Evolutionary conservation across 1,140 invertebrate species (phyloP).

Genomic region (Oryctes rhinoceros): DNA sequence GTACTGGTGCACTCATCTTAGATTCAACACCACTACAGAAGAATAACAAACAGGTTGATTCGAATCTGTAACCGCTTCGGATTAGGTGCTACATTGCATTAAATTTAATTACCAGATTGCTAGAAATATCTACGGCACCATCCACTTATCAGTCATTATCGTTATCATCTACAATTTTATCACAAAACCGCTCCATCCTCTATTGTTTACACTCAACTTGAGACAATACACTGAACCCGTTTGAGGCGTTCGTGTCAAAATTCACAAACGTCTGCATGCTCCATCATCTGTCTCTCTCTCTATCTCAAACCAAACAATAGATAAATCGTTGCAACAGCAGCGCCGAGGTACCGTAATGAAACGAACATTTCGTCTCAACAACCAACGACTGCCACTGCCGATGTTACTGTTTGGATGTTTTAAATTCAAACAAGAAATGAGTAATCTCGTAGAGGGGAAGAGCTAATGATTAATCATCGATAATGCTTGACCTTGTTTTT

Average conservation of each 20-base stretch:
- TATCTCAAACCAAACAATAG: not conserved
- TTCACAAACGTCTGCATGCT: not conserved
- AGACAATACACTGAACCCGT: not conserved
- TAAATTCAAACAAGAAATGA: constrained; percentile 15
- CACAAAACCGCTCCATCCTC: constrained; percentile 7
- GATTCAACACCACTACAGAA: constrained; percentile 18
- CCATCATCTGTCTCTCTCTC: not conserved
- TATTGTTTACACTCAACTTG: constrained; percentile 12
- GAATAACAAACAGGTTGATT: constrained; percentile 16
- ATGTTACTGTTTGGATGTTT: not conserved
- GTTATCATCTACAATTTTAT: constrained; percentile 32
- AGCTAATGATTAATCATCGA: constrained; percentile 13
- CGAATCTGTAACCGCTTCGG: not conserved
- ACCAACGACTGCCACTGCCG: not conserved
- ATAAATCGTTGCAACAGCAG: not conserved
- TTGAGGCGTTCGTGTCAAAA: not conserved
- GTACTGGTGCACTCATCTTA: constrained; percentile 52
- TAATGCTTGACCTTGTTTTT: not conserved
- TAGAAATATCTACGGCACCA: constrained; percentile 7
- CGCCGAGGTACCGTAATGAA: not conserved
- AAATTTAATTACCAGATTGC: constrained; percentile 9
- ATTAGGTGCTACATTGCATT: constrained; percentile 21
- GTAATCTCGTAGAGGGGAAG: not conserved
- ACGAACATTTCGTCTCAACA: not conserved
- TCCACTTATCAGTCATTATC: constrained; percentile 30